A percentile compares a stretch with the other conserved stretches of the same genome.
Evolutionary conservation across 2,888 invertebrate species (phyloP).

Genomic region (Acanthosepion esculentum): DNA sequence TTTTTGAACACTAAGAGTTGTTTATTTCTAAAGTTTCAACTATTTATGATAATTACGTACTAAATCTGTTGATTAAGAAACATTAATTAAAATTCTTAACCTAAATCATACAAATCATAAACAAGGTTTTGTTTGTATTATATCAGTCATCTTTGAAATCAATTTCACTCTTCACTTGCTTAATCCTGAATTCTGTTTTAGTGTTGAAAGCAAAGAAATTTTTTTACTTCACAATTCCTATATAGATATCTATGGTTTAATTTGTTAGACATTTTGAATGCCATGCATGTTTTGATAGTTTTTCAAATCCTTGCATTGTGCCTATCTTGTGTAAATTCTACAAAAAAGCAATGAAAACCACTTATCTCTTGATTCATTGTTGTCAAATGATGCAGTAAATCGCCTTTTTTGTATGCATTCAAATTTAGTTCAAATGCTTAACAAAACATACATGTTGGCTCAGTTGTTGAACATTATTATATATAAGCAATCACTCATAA

Average conservation of each 20-base stretch:
- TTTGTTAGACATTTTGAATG: neutral
- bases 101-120: neutral
- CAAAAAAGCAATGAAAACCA: neutral
- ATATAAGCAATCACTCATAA: conserved; percentile 12
- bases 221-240: conserved; percentile 4
- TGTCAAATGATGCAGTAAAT: conserved; percentile 33
- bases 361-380: conserved; percentile 33
- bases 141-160: conserved; percentile 1
- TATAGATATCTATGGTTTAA: conserved; percentile 16
- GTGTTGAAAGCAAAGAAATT: neutral
- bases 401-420: neutral
- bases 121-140: neutral
- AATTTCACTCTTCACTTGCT: neutral
- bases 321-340: neutral
- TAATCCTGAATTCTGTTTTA: neutral
- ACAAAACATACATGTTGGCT: conserved; percentile 21
- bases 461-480: conserved; percentile 14
- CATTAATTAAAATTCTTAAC: neutral
- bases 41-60: neutral
- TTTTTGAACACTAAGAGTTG: neutral
- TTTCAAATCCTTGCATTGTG: conserved; percentile 4
- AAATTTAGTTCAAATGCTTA: conserved; percentile 33
- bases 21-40: neutral
- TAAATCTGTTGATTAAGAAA: neutral
- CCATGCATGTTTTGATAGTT: conserved; percentile 21